These are phyloP conservation scores for Diarsia mendica DNA, from an alignment of 2,888 invertebrate genomes.

Conservation along the genomic window DNA sequence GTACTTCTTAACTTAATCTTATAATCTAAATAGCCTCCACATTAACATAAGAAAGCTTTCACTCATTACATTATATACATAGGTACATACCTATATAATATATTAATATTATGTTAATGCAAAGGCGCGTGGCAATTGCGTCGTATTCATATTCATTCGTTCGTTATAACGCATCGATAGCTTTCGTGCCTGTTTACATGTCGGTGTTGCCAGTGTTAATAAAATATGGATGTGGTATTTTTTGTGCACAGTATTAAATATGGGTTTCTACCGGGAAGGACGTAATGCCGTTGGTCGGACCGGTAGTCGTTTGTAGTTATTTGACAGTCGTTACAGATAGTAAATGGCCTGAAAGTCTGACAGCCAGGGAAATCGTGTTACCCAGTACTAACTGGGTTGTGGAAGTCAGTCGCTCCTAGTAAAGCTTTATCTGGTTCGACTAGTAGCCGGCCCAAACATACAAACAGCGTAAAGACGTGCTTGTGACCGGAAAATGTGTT, in stretches of 20 bases:
- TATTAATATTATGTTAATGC: slow-evolving; percentile 81
- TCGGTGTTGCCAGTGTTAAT: slow-evolving; percentile 13
- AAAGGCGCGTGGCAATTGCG: slow-evolving; percentile 78
- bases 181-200: slow-evolving; percentile 67
- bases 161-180: slow-evolving; percentile 88
- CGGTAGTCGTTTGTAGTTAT: neutral
- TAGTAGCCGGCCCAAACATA: neutral
- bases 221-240: slow-evolving; percentile 47
- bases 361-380: neutral
- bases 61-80: slow-evolving; percentile 3
- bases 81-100: slow-evolving; percentile 30
- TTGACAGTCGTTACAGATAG: neutral
- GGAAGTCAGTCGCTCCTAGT: neutral
- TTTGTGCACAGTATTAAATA: slow-evolving; percentile 23
- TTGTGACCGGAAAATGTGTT: neutral
- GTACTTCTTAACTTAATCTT: neutral
- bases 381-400: neutral
- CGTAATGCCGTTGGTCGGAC: neutral
- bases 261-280: neutral
- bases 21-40: neutral
- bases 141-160: slow-evolving; percentile 88
- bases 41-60: neutral
- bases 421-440: neutral
- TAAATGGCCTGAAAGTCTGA: neutral
- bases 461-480: too few species aligned